A percentile compares a stretch with the other conserved stretches of the same genome.
Evolutionary conservation across 2,113 vertebrate species (phyloP).

Genomic region (Desmodus rotundus): DNA sequence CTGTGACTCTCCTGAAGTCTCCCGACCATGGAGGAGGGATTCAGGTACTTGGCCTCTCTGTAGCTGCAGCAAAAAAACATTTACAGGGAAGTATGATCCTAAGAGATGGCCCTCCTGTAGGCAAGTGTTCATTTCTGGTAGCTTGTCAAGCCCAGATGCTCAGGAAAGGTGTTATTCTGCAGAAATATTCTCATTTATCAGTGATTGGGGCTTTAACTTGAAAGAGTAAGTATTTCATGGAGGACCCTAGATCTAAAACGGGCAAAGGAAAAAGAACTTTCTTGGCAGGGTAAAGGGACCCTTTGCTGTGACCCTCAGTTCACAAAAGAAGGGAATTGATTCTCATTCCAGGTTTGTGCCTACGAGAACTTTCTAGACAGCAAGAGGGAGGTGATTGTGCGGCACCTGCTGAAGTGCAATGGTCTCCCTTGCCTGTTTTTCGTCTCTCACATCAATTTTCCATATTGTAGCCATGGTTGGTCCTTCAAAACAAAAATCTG

Average conservation of each 20-base stretch:
- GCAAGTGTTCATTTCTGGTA: background rate
- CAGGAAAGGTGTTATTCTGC: background rate
- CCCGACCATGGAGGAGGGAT: background rate
- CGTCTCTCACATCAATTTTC: background rate
- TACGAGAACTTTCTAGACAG: background rate
- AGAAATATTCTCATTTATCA: accelerated
- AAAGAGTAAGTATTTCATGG: background rate
- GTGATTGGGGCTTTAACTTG: background rate
- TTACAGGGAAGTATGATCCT: background rate
- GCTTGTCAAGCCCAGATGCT: background rate
- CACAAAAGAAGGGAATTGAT: background rate
- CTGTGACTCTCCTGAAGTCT: background rate
- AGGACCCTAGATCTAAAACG: background rate
- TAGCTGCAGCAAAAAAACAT: no score
- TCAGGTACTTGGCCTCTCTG: background rate
- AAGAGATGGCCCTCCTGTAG: background rate
- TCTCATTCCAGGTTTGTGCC: background rate
- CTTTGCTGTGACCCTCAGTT: background rate
- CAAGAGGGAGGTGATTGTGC: no score
- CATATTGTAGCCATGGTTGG: background rate
- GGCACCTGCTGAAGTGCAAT: background rate
- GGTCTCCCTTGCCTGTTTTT: background rate
- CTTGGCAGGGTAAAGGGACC: background rate
- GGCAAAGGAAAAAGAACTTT: background rate
- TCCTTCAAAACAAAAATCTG: background rate